These are phyloP conservation scores for Eumerus sabulonum DNA, from an alignment of 2,888 invertebrate species.

Conservation along the genomic window DNA sequence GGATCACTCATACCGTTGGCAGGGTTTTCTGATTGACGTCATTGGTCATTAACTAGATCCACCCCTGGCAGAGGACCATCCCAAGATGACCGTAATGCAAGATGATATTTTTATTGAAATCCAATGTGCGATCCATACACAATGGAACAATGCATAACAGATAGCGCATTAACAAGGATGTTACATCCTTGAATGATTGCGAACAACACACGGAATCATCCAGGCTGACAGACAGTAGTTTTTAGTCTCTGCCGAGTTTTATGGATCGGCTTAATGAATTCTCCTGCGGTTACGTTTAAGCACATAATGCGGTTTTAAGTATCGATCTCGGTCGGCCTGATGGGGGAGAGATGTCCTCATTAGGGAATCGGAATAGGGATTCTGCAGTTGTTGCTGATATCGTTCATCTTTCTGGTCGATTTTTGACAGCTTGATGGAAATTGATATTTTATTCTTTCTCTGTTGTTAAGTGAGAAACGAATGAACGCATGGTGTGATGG, in stretches of 20 bases:
- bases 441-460: constrained; percentile 18
- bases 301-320: constrained; percentile 11
- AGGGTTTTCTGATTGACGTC: too few relatives aligned
- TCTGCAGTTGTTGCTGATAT: not conserved
- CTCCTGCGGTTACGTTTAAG: constrained; percentile 5
- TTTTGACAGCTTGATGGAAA: constrained; percentile 44
- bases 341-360: constrained; percentile 40
- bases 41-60: too few relatives aligned
- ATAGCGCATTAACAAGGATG: constrained; percentile 22
- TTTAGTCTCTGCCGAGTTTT: not conserved
- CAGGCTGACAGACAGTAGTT: too few relatives aligned
- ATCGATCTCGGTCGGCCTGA: not conserved
- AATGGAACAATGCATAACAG: not conserved
- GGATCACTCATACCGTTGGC: too few relatives aligned
- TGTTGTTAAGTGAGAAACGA: too few relatives aligned
- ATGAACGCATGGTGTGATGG: too few relatives aligned
- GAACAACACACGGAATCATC: constrained; percentile 15
- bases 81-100: not conserved
- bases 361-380: not conserved
- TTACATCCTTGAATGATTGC: constrained; percentile 17
- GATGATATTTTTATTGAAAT: not conserved
- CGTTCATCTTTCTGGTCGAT: constrained; percentile 28
- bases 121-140: not conserved
- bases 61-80: too few relatives aligned
- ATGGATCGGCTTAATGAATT: constrained; percentile 1